Conservation (phyloP, 2,888 invertebrate species). For the Ectemnius cavifrons region DNA sequence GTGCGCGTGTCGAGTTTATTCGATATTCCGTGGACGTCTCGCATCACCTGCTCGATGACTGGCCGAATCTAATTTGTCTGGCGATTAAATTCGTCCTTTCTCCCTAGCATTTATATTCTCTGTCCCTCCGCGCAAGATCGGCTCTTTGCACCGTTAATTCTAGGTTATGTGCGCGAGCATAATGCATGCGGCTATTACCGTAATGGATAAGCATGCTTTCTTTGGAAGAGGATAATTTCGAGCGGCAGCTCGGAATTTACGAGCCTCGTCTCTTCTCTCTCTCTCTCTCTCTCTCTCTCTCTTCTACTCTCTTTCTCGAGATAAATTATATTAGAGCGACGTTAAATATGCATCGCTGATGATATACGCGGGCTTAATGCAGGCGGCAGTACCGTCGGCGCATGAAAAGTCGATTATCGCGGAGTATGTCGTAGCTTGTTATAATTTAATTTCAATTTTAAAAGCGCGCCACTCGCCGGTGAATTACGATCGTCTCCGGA, state of each 20-base stretch:
- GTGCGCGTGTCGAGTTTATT: conserved; percentile 44
- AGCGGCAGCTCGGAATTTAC: conserved; percentile 23
- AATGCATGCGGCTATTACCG: conserved; percentile 56
- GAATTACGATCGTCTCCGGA: background rate
- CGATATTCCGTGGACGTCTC: conserved; percentile 51
- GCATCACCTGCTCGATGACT: conserved; percentile 70
- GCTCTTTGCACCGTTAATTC: conserved; percentile 48
- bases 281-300: too few species aligned
- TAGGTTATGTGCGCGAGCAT: conserved; percentile 46
- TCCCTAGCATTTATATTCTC: conserved; percentile 8
- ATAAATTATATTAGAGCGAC: conserved; percentile 39
- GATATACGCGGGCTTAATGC: conserved; percentile 21
- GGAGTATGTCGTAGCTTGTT: background rate
- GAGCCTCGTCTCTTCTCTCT: background rate
- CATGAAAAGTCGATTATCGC: conserved; percentile 8
- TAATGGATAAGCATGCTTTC: conserved; percentile 58
- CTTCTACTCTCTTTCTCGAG: conserved; percentile 13
- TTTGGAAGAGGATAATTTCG: conserved; percentile 29
- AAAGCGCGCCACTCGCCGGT: background rate
- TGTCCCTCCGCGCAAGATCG: conserved; percentile 27
- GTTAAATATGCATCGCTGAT: conserved; percentile 14
- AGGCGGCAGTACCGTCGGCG: background rate
- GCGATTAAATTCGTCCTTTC: conserved; percentile 53
- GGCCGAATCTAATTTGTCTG: conserved; percentile 63
- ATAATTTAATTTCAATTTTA: conserved; percentile 9